Percentiles rank a stretch among this genome's conserved stretches.
Evolutionary conservation across 2,113 vertebrate genomes (phyloP).

Genomic region (Lynx canadensis): DNA sequence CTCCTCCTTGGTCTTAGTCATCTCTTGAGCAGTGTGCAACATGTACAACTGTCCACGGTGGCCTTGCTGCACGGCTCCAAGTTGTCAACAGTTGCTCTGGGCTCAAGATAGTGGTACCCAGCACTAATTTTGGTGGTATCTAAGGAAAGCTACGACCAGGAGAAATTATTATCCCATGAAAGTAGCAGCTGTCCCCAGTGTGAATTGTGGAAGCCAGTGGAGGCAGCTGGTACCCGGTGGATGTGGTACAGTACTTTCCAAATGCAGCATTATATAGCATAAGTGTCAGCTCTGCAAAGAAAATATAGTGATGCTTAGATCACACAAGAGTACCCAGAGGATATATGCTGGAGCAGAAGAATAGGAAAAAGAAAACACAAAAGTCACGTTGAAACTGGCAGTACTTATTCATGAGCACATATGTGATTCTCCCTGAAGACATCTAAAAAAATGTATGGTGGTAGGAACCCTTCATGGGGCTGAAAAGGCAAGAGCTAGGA

Average conservation of each 20-base stretch:
- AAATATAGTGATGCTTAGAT: constrained; percentile 13
- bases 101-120: background rate
- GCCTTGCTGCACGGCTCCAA: background rate
- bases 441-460: background rate
- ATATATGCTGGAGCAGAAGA: constrained; percentile 6
- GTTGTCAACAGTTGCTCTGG: background rate
- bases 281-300: background rate
- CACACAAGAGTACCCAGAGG: background rate
- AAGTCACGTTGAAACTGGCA: background rate
- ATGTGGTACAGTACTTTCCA: background rate
- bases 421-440: background rate
- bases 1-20: background rate
- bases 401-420: constrained; percentile 52
- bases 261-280: background rate
- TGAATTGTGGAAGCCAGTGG: background rate
- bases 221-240: constrained; percentile 28
- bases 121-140: background rate
- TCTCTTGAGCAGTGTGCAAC: background rate
- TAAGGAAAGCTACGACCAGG: background rate
- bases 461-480: background rate
- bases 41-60: background rate
- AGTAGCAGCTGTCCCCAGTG: background rate
- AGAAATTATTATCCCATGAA: background rate
- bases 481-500: background rate
- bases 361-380: constrained; percentile 3